Base-by-base conservation (phyloP, 2,888 invertebrate genomes). In the Pegoplata infirma region DNA sequence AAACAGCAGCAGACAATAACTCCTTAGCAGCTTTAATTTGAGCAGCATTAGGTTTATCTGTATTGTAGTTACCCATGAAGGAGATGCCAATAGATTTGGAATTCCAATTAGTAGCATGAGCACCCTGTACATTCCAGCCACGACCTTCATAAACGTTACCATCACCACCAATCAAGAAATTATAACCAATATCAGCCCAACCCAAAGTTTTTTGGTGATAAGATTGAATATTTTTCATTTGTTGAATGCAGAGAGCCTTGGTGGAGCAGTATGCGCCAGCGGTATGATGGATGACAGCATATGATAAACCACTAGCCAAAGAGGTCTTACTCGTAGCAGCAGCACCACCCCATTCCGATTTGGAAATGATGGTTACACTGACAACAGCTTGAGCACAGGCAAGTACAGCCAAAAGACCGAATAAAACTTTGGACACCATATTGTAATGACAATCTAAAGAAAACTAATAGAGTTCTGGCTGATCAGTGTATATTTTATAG, bases 241-340 rank as follows among this genome's bases (percentile, higher is more conserved):
- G 78, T 44, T 81, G 67, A 6, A 77, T 80, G 76, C 86, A 85
- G 1, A 32, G 36, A 8, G 74, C 49, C 63, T 81, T 74, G 0
- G 81, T 83, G 44, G 61, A 80, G 40, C 84, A 84, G 16, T 76
- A 81, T 0, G 87, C 89, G 0, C 93, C 92, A 84, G 92, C 92
- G 0, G 93, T 92, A 85, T 94, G 94, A 85, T 94, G 94, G 73
- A 94, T 92, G 56, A 94, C 91, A 21, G 80, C 83, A 66, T 84
- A 85, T 14, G 71, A 21, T 36, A 85, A 76, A n/a, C 78, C 36
- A 6, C 51, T 83, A 10, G 80, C 63, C 32, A 84, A 69, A 1
- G 47, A 6, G 1, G 68, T 76, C 36, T 67, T 82, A 6, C 72
- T 55, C 10, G 69, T 80, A 7, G 83, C 55, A 5, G 78, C 5